Evolutionary conservation across 2,797 vertebrate genomes (phyloP), one percentile per base, ranked within the genome.

Genomic region (Muscicapa comitata): DNA sequence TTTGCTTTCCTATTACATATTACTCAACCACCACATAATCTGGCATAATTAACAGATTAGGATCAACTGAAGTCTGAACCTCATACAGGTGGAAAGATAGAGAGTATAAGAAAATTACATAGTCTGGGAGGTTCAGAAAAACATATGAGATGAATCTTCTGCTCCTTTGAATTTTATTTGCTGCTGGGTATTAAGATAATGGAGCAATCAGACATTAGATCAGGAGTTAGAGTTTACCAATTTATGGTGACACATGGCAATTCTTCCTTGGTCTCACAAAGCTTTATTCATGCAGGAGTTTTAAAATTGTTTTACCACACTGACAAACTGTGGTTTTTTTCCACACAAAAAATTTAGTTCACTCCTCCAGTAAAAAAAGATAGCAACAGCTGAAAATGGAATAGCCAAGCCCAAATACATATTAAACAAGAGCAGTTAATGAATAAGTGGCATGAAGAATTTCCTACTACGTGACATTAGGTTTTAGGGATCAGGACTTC

Each of bases 321-420:
- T 75, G 67, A 76, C 31, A 72, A 85, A 71, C 17, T 62, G 13
- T 7, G 13, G 38, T 14, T 55, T 70, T 70, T 62, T 83, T 40
- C 25, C 28, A 28, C 14, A 48, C 6, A 54, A 87, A 82, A 88
- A 81, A 93, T 47, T 42, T 75, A 75, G 65, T 68, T 66, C 66
- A 66, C 5, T 66, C 6, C 40, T 78, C 33, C 51, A 79, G 38
- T 37, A 94, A 95, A 95, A 82, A 94, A 82, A 63, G 57, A 45
- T 17, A 94, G 19, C 79, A 94, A 93, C 80, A 93, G 81, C 78
- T 91, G 92, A 91, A 95, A 90, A 90, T 35, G 38, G 53, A 85
- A 65, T 57, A 95, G 33, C 31, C 50, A 80, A 85, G n/a, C 14
- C 31, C 33, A 59, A 86, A 93, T 68, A 33, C 74, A 91, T 87